Percentiles rank a stretch among this genome's conserved stretches.
Evolutionary conservation across 2,113 vertebrate genomes (phyloP).

Genomic region (Thinocorus orbignyianus): DNA sequence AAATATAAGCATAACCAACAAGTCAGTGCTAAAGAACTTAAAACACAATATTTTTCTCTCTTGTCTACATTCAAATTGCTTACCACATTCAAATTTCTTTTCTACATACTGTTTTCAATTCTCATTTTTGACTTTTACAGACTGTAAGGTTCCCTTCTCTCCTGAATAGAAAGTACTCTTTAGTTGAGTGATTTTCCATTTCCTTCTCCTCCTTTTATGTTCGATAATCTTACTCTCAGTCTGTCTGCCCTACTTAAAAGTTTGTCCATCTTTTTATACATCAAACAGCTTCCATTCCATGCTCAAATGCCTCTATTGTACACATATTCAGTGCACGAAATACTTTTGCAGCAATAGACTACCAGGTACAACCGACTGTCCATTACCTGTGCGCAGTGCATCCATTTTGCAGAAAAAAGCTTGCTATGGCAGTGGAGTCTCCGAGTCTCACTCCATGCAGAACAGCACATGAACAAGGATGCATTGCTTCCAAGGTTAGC

Average conservation of each 20-base stretch:
- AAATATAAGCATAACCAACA: neutral
- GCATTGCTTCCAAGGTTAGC: neutral
- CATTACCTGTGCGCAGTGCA: neutral
- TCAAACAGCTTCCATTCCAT: neutral
- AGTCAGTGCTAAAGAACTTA: neutral
- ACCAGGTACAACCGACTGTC: neutral
- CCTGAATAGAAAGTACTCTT: neutral
- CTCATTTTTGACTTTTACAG: neutral
- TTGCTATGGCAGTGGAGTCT: neutral
- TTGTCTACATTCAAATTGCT: neutral
- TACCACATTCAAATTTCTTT: neutral
- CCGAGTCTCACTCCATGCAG: neutral
- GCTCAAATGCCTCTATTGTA: neutral
- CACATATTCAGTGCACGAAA: accelerated
- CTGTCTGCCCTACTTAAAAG: neutral
- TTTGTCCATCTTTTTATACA: neutral
- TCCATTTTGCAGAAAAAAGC: neutral
- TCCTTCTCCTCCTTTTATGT: neutral
- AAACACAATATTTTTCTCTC: neutral
- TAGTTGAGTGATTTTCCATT: neutral
- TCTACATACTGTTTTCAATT: neutral
- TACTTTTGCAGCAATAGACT: neutral
- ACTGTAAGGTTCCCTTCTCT: neutral
- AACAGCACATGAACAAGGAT: neutral
- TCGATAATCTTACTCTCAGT: neutral